Conservation (phyloP, 2,888 invertebrate species). For the Hirtodrosophila cameraria region DNA sequence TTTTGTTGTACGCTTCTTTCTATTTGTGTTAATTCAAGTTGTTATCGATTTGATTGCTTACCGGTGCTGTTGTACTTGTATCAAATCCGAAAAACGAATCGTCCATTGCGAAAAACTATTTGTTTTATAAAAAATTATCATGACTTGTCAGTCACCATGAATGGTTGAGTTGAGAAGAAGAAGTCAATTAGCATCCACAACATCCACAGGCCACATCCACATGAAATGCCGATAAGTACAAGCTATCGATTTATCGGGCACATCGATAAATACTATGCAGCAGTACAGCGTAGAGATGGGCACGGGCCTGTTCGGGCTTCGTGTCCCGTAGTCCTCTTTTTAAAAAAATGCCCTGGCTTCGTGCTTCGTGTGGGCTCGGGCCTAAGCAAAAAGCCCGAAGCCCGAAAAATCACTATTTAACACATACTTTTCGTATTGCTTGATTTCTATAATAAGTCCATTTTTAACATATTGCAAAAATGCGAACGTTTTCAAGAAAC, state of each 20-base stretch:
- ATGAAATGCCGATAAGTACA: constrained; percentile 21
- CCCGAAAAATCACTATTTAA: too few species aligned
- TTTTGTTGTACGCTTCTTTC: neutral
- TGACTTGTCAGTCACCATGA: constrained; percentile 87
- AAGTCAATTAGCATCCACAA: constrained; percentile 49
- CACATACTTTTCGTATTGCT: too few species aligned
- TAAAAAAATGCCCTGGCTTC: too few species aligned
- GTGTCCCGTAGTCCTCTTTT: too few species aligned
- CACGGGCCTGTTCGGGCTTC: too few species aligned
- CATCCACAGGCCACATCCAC: constrained; percentile 54
- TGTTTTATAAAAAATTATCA: constrained; percentile 87
- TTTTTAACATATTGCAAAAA: too few species aligned
- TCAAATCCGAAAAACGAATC: constrained; percentile 95
- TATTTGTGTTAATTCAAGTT: neutral
- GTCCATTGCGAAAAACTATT: constrained; percentile 89
- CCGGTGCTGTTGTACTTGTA: constrained; percentile 88
- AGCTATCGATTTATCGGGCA: constrained; percentile 17
- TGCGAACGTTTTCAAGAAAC: too few species aligned
- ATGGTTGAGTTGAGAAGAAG: constrained; percentile 52
- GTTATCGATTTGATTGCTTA: constrained; percentile 84
- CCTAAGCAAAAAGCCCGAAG: too few species aligned
- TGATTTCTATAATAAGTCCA: too few species aligned
- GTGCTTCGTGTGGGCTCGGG: too few species aligned
- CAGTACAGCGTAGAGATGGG: neutral
- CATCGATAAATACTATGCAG: constrained; percentile 19